phyloP scores from a whole-genome alignment of 2,888 invertebrate genomes.

The Charanyca ferruginea region DNA sequence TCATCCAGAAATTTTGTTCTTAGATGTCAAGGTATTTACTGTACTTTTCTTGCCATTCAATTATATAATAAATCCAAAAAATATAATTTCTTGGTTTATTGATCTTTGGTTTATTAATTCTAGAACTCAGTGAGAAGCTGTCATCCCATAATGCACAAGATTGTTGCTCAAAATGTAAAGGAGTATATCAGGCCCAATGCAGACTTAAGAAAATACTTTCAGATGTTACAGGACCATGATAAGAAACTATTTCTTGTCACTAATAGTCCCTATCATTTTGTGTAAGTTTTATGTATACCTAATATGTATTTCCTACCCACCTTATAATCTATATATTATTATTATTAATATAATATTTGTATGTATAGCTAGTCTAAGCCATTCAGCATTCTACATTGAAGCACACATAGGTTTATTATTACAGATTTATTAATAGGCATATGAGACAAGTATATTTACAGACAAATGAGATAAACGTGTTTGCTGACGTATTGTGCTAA shows the following conservation, averaged over 20 bases:
- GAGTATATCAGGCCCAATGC: constrained; percentile 95
- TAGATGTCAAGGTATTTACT: constrained; percentile 94
- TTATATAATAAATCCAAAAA: neutral
- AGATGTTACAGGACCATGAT: constrained; percentile 93
- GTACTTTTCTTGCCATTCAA: too few species aligned
- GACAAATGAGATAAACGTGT: constrained; percentile 24
- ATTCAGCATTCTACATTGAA: constrained; percentile 13
- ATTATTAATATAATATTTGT: neutral
- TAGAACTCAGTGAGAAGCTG: constrained; percentile 97
- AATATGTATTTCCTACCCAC: too few species aligned
- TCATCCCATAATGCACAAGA: constrained; percentile 97
- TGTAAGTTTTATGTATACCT: constrained; percentile 92
- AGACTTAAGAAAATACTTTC: constrained; percentile 94
- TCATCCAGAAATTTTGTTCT: constrained; percentile 98
- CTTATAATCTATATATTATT: too few species aligned
- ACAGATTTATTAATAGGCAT: constrained; percentile 31
- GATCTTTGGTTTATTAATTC: constrained; percentile 66
- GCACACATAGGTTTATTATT: constrained; percentile 6
- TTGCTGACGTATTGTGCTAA: constrained; percentile 7
- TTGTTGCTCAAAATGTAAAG: constrained; percentile 95
- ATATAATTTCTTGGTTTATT: neutral
- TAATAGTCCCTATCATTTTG: constrained; percentile 98
- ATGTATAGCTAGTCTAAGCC: neutral
- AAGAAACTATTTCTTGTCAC: constrained; percentile 99
- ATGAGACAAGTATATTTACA: constrained; percentile 5